Base-by-base conservation (phyloP, 2,113 vertebrate species). In the Pampusana beccarii region DNA sequence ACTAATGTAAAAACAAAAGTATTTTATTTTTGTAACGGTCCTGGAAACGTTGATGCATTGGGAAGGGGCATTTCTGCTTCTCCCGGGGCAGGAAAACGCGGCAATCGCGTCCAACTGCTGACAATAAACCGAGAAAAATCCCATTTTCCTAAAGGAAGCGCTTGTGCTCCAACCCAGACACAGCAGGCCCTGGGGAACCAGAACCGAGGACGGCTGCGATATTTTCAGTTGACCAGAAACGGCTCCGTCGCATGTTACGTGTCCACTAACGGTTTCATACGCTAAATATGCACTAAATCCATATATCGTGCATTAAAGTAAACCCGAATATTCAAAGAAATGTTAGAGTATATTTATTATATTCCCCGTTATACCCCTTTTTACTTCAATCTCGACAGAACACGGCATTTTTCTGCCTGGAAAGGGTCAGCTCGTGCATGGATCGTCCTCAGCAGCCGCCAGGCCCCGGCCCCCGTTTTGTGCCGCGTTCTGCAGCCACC, bases 1-100 rank as follows among this genome's bases (percentile, higher is more conserved):
- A 88, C 71, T 60, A 44, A 93, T 91, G 89, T 92, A 88, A 82
- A 95, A 94, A 31, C 57, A 85, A 13, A 87, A 92, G 69, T 83
- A 54, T 84, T 96, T 95, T 96, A 95, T 95, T 97, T 97, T 97
- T 97, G n/a, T 97, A 96, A 93, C 0, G 79, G 77, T 79, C 95
- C 88, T 46, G 90, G 78, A 19, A 58, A 4, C 0, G 24, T 6
- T 0, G 78, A 17, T 3, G 82, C 71, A 13, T 40, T 19, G 2
- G 5, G 44, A 5, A 2, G 71, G 33, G 36, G 3, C 16, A 40
- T 2, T 77, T 56, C 73, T 40, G 84, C 71, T 20, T 57, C 2
- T 74, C 33, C 0, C 16, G 57, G 40, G 17, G 29, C 25, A 28
- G 48, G 29, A 24, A 16, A 38, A 13, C 16, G 10, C 2, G 2